Base-by-base conservation (phyloP, 2,888 invertebrate species). In the Tetramorium bicarinatum region DNA sequence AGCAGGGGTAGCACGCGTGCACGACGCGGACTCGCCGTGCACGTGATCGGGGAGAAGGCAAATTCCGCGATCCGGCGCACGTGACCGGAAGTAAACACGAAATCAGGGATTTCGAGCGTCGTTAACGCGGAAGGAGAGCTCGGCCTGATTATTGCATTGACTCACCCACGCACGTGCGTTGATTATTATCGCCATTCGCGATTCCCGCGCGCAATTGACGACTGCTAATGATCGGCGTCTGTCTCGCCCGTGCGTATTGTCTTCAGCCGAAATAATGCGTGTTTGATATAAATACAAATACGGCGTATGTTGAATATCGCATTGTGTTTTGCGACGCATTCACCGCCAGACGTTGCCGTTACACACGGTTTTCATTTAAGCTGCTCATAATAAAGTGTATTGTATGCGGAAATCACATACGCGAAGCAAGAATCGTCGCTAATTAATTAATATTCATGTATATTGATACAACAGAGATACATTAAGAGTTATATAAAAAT, bases 31-130 rank as follows among this genome's bases (percentile, higher is more conserved):
- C n/a, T 52, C 49, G 49, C 18, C 49, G n/a, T 8, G 66, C 66
- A 52, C 52, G 72, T 34, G 75, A 61, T 29, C 38, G 47, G 47
- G 44, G 79, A 72, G 72, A 71, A 59, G 41, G 81, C 66, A 81
- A 81, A 82, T 82, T 79, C 67, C 47, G 81, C 79, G 67, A 82
- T 80, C 59, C 59, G 25, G 8, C 38, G 82, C 81, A 82, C 82
- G 81, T 82, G 81, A 82, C 87, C 83, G 85, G 85, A 87, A 87
- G 87, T 81, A 84, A 83, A 85, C 83, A 77, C 64, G 83, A 87
- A 86, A 84, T 83, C 71, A 76, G 64, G 81, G 72, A 66, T 83
- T 64, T 38, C 82, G 64, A 54, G 66, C 80, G 25, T 72, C 83
- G 80, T 80, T 83, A 83, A 44, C 67, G 47, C 49, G 38, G 38